A percentile compares a stretch with the other conserved stretches of the same genome.
phyloP scores from a whole-genome alignment of 2,797 vertebrate genomes.

The Xyrichtys novacula region DNA sequence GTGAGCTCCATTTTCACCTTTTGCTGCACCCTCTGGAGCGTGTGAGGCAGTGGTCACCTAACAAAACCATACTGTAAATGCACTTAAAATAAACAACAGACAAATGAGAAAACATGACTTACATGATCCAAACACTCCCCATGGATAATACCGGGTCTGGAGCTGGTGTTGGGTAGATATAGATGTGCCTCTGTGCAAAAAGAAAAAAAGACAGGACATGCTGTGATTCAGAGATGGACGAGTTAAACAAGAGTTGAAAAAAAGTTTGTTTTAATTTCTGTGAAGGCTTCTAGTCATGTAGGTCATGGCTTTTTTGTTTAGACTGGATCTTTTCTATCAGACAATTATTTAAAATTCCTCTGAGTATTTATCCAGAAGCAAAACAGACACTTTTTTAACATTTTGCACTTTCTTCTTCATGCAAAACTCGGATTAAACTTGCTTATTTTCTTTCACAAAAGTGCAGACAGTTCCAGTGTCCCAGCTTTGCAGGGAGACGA shows the following conservation, averaged over 20 bases:
- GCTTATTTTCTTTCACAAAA: background rate
- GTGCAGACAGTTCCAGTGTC: background rate
- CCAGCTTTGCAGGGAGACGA: background rate
- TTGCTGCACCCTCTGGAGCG: background rate
- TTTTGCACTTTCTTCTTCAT: background rate
- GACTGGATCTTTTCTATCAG: too few species aligned
- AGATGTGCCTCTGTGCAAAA: background rate
- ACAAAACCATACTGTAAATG: background rate
- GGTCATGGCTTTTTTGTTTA: too few species aligned
- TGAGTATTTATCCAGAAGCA: too few species aligned
- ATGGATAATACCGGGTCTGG: background rate
- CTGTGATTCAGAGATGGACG: too few species aligned
- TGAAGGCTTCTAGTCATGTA: too few species aligned
- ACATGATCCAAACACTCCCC: background rate
- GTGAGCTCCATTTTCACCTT: slow-evolving; percentile 25
- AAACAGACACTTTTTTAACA: too few species aligned
- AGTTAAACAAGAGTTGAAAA: too few species aligned
- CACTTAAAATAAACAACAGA: background rate
- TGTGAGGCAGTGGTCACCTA: background rate
- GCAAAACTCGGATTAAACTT: background rate
- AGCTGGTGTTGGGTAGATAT: background rate
- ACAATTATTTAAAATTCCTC: too few species aligned
- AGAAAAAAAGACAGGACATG: background rate
- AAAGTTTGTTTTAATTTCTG: too few species aligned
- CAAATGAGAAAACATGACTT: background rate